A percentile compares a stretch with the other conserved stretches of the same genome.
Evolutionary conservation across 2,113 vertebrate genomes (phyloP).

Genomic region (Erythrocercus mccallii): DNA sequence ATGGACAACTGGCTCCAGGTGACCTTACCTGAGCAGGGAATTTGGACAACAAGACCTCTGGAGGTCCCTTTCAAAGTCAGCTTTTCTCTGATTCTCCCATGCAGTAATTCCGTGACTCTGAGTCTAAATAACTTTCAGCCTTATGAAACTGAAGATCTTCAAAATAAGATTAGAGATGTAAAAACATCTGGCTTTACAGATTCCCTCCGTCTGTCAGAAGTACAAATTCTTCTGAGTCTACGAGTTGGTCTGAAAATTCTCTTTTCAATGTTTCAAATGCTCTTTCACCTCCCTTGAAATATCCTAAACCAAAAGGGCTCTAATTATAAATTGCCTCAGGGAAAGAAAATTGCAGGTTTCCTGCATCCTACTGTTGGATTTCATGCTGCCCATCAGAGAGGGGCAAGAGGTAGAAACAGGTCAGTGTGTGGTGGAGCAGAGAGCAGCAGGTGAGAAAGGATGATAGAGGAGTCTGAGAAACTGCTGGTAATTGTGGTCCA

Average conservation of each 20-base stretch:
- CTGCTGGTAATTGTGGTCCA: background rate
- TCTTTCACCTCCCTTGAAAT: background rate
- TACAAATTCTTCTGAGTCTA: background rate
- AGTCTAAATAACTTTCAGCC: background rate
- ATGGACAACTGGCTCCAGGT: background rate
- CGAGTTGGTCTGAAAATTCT: background rate
- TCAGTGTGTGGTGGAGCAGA: background rate
- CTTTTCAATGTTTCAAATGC: background rate
- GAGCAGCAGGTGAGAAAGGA: background rate
- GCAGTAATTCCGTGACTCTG: background rate
- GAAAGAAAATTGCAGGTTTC: background rate
- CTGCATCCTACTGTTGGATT: background rate
- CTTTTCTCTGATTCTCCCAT: background rate
- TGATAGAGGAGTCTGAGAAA: background rate
- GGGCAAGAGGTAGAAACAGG: background rate
- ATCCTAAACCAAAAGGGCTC: background rate
- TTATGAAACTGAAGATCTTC: background rate
- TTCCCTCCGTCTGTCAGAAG: background rate
- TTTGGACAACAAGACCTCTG: background rate
- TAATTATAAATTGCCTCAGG: background rate
- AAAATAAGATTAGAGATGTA: background rate
- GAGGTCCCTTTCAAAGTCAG: background rate
- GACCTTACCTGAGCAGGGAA: background rate
- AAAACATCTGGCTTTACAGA: background rate
- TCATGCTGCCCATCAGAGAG: background rate